phyloP scores from a whole-genome alignment of 2,888 invertebrate genomes.

The Lypha dubia region DNA sequence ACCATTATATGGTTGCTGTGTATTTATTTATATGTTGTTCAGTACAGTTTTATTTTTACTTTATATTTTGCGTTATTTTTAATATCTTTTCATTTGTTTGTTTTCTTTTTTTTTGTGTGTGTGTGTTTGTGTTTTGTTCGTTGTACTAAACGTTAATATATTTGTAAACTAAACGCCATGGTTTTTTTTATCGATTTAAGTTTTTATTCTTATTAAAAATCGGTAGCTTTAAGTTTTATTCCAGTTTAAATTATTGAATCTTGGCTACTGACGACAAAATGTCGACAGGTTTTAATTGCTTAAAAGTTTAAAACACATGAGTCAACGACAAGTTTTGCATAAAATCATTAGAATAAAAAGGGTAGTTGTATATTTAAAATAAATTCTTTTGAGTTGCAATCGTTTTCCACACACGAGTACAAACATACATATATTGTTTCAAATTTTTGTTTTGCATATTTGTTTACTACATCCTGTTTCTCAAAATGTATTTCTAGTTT shows the following conservation, averaged over 20 bases:
- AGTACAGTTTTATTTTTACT: constrained; percentile 13
- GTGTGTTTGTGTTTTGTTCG: no score
- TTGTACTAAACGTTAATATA: constrained; percentile 56
- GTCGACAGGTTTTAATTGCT: constrained; percentile 75
- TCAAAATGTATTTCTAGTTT: no score
- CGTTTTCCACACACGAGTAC: no score
- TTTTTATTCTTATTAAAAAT: constrained; percentile 44
- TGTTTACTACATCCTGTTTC: no score
- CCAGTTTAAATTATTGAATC: constrained; percentile 43
- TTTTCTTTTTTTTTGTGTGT: background rate
- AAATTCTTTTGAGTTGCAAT: no score
- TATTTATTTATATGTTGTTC: constrained; percentile 34
- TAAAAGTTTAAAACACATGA: constrained; percentile 58
- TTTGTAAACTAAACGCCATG: constrained; percentile 67
- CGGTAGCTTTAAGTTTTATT: constrained; percentile 54
- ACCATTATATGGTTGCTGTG: constrained; percentile 41
- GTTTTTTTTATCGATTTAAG: constrained; percentile 44
- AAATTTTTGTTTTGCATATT: no score
- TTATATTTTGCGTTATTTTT: constrained; percentile 57
- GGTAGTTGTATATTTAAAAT: background rate
- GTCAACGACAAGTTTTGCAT: constrained; percentile 4
- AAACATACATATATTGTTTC: no score
- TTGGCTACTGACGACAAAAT: constrained; percentile 69
- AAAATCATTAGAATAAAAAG: background rate
- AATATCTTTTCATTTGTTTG: constrained; percentile 11